These are phyloP conservation scores for Piscicola geometra DNA, from an alignment of 2,888 invertebrate genomes.

Conservation along the genomic window DNA sequence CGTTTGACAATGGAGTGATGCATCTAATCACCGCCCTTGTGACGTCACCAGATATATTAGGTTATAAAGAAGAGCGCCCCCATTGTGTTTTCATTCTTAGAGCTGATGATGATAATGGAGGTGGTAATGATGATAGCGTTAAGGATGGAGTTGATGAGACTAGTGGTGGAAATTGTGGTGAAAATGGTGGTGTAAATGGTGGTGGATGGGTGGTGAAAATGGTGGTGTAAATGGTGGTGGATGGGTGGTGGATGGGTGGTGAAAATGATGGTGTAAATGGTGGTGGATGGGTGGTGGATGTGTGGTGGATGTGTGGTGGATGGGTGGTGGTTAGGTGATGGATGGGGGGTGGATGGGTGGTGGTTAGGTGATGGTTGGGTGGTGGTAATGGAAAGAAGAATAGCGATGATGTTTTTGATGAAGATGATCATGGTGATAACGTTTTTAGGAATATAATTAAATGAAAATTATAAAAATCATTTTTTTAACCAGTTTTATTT, in stretches of 20 bases:
- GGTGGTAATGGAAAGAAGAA: background rate
- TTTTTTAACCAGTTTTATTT: too few relatives aligned
- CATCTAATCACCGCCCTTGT: constrained; percentile 6
- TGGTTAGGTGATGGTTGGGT: constrained; percentile 12
- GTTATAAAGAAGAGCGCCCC: constrained; percentile 6
- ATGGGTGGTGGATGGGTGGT: background rate
- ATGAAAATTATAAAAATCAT: too few relatives aligned
- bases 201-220: constrained; percentile 1
- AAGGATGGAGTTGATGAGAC: background rate
- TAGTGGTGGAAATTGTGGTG: background rate
- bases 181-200: too few relatives aligned
- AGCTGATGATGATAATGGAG: background rate
- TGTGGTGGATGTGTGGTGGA: constrained; percentile 34
- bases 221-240: constrained; percentile 8
- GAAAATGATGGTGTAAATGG: constrained; percentile 8
- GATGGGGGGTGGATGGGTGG: constrained; percentile 30
- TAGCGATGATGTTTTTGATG: constrained; percentile 5
- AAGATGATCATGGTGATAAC: constrained; percentile 9
- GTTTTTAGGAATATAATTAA: too few relatives aligned
- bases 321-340: constrained; percentile 35
- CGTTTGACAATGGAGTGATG: background rate
- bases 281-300: constrained; percentile 27
- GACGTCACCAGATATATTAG: constrained; percentile 11
- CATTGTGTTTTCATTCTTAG: background rate
- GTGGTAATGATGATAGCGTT: constrained; percentile 3